phyloP scores from a whole-genome alignment of 2,888 invertebrate genomes.

The Pristionchus exspectatus region DNA sequence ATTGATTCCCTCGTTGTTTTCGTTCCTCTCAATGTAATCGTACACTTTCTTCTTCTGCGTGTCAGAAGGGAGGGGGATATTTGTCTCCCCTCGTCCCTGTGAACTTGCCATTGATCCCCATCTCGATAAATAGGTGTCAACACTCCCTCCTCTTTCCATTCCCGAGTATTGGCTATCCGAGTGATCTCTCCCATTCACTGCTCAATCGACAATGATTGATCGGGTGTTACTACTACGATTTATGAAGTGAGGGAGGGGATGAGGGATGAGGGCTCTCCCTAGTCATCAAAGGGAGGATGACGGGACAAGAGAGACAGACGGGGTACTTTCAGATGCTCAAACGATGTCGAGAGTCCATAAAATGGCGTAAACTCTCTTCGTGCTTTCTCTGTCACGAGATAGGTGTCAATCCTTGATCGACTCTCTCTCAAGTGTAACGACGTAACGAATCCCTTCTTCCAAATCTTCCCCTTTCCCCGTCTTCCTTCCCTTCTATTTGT shows the following conservation, averaged over 20 bases:
- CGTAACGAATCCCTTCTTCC: neutral
- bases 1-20: constrained; percentile 1
- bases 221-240: constrained; percentile 41
- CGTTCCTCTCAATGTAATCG: constrained; percentile 21
- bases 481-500: constrained; percentile 9
- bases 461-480: neutral
- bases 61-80: constrained; percentile 34
- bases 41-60: neutral
- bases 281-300: neutral
- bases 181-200: neutral
- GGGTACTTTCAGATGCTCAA: neutral
- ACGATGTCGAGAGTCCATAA: neutral
- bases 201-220: constrained; percentile 35
- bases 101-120: neutral
- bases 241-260: constrained; percentile 26
- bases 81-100: constrained; percentile 4
- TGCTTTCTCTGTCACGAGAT: neutral
- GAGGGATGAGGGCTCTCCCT: neutral
- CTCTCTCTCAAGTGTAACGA: neutral
- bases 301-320: neutral
- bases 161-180: constrained; percentile 3
- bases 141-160: neutral
- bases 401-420: constrained; percentile 23
- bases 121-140: neutral
- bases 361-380: neutral